Evolutionary conservation across 92 coral and sea anemone genomes (phyloP), one percentile per base, ranked within the genome.

Genomic region (Porites rus): DNA sequence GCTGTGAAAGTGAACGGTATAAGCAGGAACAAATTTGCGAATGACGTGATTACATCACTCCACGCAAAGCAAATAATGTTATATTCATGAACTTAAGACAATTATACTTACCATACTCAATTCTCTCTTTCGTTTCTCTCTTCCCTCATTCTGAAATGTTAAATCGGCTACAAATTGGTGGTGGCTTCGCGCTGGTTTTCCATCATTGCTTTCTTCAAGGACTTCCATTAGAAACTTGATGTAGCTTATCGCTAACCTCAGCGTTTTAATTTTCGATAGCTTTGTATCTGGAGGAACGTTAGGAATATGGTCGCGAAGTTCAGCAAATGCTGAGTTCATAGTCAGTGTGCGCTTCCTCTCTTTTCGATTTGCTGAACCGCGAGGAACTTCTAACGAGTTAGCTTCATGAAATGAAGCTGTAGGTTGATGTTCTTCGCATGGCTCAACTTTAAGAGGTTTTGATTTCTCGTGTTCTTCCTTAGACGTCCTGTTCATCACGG

Each of bases 281-380:
- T 96, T 96, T 3, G 99, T 96, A 59, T 96, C 99, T 11, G 93
- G 92, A 0, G 99, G 99, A 58, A 96, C 99, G 72, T 96, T 96
- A 1, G 99, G 99, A 60, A 96, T 96, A 84, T 96, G 96, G 62
- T 95, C 94, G 25, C 99, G 93, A 16, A 96, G 91, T 67, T 96
- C 98, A 72, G 96, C 95, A 70, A 96, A 96, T n/a, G 99, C 99
- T 65, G 95, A 85, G 84, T 96, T 96, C 94, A 96, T 96, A 9
- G 98, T 95, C 25, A 91, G 92, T 19, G 99, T 96, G 61, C 99
- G 98, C 84, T 92, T 95, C 82, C 99, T 65, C 38, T 96, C 99
- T 78, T 96, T 96, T 77, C 99, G 91, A 87, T 96, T 96, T 18
- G 99, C 96, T 51, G 88, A 74, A 6, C 88, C 92, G 20, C 97